Conservation (phyloP, 53 echinoderm and acorn worm genomes). For the Actinopyga echinites region DNA sequence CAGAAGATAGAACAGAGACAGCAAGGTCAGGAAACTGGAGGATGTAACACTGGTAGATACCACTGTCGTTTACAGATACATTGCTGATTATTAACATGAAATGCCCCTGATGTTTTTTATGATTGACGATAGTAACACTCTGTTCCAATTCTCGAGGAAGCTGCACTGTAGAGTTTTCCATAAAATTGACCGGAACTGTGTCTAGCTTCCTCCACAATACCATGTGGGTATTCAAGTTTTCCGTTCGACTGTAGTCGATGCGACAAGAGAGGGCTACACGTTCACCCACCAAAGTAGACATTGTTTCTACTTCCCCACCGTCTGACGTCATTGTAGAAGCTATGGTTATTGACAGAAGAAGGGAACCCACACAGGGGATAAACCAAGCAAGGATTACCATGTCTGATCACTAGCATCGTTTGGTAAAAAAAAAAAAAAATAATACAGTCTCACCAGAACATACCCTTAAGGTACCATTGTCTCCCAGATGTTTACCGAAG, state of each 20-base stretch:
- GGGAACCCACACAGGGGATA: no score
- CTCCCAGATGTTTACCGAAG: no score
- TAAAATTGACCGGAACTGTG: neutral
- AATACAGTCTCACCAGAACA: no score
- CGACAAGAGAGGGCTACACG: conserved; percentile 3
- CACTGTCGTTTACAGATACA: neutral
- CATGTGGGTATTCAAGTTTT: conserved; percentile 5
- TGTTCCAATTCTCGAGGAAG: neutral
- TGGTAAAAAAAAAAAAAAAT: no score
- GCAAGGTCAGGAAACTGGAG: neutral
- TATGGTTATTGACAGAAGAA: neutral
- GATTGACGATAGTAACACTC: conserved; percentile 11
- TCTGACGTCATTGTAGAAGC: conserved; percentile 6
- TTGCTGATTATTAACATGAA: conserved; percentile 14
- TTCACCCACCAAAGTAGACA: neutral
- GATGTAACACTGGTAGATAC: conserved; percentile 34
- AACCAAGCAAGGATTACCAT: no score
- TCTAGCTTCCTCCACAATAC: conserved; percentile 19
- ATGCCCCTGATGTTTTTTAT: neutral
- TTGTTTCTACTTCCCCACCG: neutral
- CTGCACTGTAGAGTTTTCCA: neutral
- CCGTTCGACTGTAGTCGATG: neutral
- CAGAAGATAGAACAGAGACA: conserved; percentile 17
- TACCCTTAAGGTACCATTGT: no score
- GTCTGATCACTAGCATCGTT: no score